Evolutionary conservation across 1,140 invertebrate genomes (phyloP), one percentile per base, ranked within the genome.

Genomic region (Anadara kagoshimensis): DNA sequence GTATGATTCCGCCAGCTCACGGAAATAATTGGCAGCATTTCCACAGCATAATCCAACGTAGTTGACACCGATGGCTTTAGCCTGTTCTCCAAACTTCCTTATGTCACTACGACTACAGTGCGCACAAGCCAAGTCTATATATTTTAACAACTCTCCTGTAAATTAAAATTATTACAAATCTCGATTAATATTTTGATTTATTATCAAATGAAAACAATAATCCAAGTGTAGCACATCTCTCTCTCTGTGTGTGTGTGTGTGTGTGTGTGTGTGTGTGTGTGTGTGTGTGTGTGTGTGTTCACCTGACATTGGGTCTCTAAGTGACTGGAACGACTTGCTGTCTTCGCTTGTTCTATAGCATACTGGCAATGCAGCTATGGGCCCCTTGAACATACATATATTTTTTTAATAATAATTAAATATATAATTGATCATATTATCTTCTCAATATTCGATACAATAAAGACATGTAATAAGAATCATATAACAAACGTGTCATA

Each of bases 11-110:
- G 78, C 76, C 49, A 83, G 16, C 16, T 68, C 67, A 10, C 82
- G 75, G 41, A 70, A 56, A 69, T 79, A 80, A 36, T 75, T 59
- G 16, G 78, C 26, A 5, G 68, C 44, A 44, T 83, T 80, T 0
- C 82, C 82, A 65, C 82, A 83, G 57, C 82, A 83, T 1, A 83
- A 59, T 20, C 82, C 82, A 8, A 83, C 65, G 63, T 83, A 83
- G 12, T 80, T 47, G 0, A 83, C 70, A 1, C 80, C 81, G 14
- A 83, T 69, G 7, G 69, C 78, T 53, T 78, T 80, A 0, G 69
- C 70, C 18, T 72, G 59, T 43, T 75, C 51, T 0, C 69, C 79
- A 36, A 73, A 83, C 18, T 59, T 43, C 45, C 24, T 59, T 12
- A 83, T 71, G 36, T 83, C 69, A 36, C 62, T 64, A 14, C 75